Evolutionary conservation across 2,113 vertebrate genomes (phyloP).

Genomic region (Trochalopteron elliotii): DNA sequence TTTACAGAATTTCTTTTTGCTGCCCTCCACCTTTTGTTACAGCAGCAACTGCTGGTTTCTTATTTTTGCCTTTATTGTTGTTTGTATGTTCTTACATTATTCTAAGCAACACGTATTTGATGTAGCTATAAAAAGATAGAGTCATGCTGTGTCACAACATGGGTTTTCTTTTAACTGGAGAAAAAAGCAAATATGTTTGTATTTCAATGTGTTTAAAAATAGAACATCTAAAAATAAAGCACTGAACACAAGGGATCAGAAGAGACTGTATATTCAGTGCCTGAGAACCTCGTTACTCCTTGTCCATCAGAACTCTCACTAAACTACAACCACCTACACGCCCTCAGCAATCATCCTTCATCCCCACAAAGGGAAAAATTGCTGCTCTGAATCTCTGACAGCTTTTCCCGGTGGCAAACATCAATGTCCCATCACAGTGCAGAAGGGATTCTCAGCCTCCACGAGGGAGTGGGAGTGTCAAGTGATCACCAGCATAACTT

Average conservation of each 20-base stretch:
- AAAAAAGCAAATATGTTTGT: slow-evolving; percentile 23
- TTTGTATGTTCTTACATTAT: slow-evolving; percentile 7
- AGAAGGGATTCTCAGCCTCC: not conserved
- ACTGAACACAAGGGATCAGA: slow-evolving; percentile 14
- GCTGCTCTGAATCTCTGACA: not conserved
- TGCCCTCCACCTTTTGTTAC: not conserved
- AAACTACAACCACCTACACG: not conserved
- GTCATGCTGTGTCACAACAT: slow-evolving; percentile 43
- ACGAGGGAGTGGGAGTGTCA: accelerated
- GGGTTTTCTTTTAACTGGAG: slow-evolving; percentile 27
- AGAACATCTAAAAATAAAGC: slow-evolving; percentile 2
- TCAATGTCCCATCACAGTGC: not conserved
- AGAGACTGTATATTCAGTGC: not conserved
- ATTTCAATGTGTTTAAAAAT: slow-evolving; percentile 36
- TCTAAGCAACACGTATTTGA: slow-evolving; percentile 31
- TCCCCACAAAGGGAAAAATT: not conserved
- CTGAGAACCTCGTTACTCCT: not conserved
- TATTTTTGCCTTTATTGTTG: not conserved
- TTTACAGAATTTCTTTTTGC: not conserved
- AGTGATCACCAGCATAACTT: not conserved
- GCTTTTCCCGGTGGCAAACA: not conserved
- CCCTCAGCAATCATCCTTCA: not conserved
- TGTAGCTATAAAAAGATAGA: slow-evolving; percentile 49
- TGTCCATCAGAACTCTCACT: not conserved
- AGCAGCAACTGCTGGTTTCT: not conserved